Conservation (phyloP, 2,797 vertebrate genomes). For the Coendou prehensilis region DNA sequence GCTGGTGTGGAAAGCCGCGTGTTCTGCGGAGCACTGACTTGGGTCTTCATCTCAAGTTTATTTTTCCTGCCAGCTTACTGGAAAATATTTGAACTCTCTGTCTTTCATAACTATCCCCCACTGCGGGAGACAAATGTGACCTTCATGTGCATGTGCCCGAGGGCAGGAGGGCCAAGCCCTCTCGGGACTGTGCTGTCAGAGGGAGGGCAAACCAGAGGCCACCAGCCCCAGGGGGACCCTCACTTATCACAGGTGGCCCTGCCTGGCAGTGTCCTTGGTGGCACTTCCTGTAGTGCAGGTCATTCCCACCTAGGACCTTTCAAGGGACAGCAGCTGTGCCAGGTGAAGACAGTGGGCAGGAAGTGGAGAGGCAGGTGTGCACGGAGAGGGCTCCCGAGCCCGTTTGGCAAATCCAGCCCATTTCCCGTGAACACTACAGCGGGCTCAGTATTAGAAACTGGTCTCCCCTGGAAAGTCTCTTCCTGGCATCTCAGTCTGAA, state of each 20-base stretch:
- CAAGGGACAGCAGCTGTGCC: too few species aligned
- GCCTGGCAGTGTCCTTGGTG: neutral
- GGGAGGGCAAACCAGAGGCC: neutral
- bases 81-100: neutral
- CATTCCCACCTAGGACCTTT: neutral
- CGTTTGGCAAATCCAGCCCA: neutral
- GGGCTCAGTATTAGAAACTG: neutral
- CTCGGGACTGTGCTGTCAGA: neutral
- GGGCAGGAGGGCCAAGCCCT: neutral
- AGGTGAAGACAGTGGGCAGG: neutral
- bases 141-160: neutral
- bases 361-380: neutral
- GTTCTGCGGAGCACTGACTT: neutral
- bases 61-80: neutral
- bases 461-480: neutral
- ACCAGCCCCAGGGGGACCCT: accelerated
- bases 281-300: neutral
- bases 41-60: neutral
- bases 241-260: neutral
- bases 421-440: neutral
- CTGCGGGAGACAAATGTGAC: neutral
- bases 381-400: neutral
- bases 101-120: neutral
- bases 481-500: accelerated
- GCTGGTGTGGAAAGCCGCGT: neutral